These are phyloP conservation scores for Cantharis rustica DNA, from an alignment of 2,888 invertebrate species.

Conservation along the genomic window DNA sequence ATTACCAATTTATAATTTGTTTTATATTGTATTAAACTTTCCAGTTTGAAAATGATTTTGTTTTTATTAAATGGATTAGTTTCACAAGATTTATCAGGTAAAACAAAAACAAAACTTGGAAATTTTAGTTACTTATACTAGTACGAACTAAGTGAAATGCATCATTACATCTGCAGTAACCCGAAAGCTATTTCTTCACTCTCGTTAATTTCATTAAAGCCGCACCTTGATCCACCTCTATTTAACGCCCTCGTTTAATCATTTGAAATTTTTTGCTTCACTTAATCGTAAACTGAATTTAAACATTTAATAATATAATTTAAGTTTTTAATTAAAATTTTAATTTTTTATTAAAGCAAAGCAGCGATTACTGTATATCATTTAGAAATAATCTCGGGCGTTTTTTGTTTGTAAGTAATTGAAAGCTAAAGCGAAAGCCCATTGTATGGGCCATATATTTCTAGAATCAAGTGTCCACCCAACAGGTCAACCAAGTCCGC, in stretches of 20 bases:
- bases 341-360: not conserved
- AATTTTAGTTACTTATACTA: constrained; percentile 29
- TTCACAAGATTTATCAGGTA: not conserved
- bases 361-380: not conserved
- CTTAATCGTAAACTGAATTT: not conserved
- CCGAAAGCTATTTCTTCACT: constrained; percentile 32
- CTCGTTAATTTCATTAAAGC: constrained; percentile 37
- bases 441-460: not conserved
- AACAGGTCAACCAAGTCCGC: not conserved
- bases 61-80: not conserved
- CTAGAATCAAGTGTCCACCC: not conserved
- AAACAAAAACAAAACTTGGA: constrained; percentile 3
- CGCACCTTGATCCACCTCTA: constrained; percentile 34
- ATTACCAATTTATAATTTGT: too few relatives aligned
- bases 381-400: not conserved
- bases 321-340: not conserved
- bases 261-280: constrained; percentile 32
- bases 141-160: constrained; percentile 34
- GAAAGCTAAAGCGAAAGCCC: not conserved
- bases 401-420: not conserved
- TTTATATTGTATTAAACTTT: not conserved
- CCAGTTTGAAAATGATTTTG: not conserved
- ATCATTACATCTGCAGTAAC: constrained; percentile 35
- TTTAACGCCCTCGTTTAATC: constrained; percentile 35
- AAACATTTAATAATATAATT: not conserved